Conservation (phyloP, 2,113 vertebrate species). For the Phaethon lepturus region DNA sequence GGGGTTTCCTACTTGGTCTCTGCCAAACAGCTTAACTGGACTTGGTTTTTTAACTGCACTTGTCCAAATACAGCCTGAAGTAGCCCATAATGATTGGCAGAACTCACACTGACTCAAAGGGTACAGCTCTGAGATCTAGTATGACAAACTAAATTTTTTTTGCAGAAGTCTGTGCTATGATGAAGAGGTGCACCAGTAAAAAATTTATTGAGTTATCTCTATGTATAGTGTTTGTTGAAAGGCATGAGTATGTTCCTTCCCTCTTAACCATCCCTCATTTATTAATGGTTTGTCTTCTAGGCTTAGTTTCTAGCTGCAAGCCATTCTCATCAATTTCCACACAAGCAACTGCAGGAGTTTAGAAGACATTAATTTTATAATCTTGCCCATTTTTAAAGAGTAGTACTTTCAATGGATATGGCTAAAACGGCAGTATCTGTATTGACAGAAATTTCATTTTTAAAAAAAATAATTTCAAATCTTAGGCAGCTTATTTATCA, state of each 20-base stretch:
- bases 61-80: background rate
- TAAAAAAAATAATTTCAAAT: background rate
- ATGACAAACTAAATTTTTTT: background rate
- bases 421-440: background rate
- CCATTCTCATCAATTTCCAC: background rate
- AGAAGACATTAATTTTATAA: background rate
- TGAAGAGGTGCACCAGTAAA: background rate
- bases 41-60: background rate
- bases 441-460: background rate
- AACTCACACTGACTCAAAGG: background rate
- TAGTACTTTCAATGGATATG: background rate
- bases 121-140: background rate
- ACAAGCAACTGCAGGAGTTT: background rate
- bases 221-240: background rate
- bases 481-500: conserved; percentile 9
- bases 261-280: background rate
- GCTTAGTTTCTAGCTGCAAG: background rate
- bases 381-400: background rate
- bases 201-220: background rate
- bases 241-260: background rate
- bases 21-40: background rate
- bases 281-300: background rate
- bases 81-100: background rate
- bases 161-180: background rate
- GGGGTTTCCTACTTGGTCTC: background rate